Evolutionary conservation across 2,888 invertebrate species (phyloP), one percentile per base, ranked within the genome.

Genomic region (Xestia rhomboidea): DNA sequence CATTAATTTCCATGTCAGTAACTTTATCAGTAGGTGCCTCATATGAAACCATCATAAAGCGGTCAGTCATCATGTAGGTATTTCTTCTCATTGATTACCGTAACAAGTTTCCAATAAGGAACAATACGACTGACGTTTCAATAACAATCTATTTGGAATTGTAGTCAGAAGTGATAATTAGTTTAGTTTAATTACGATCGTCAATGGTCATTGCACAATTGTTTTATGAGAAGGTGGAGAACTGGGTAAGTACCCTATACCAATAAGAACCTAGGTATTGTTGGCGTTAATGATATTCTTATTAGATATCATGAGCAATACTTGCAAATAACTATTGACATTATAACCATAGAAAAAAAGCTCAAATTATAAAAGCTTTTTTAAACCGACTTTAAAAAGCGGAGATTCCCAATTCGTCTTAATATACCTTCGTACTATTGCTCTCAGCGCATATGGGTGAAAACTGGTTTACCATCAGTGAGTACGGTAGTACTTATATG

Each of bases 151-250:
- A 13, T 41, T 46, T 62, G 15, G 44, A 57, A 62, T 63, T 4
- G 2, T 41, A 15, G 11, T 41, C 4, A 46, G 44, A 76, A 7
- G 34, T 73, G 66, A 27, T 85, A 67, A 63, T 67, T 82, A 30
- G 34, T 76, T 72, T 57, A 1, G 30, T 63, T 44, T 51, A 11
- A 44, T 67, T 34, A 34, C 44, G 15, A 30, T 34, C 46, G 2
- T 44, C 21, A 34, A 66, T 54, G 34, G 5, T 49, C n/a, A 46
- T 24, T 30, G 27, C 34, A n/a, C 21, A 49, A 62, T 62, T 64
- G 18, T 66, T 60, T 46, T 49, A 49, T 34, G 49, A 27, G 4
- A 30, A 41, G 7, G 4, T 62, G 30, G 75, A 34, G 34, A 46
- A 38, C 27, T 34, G 6, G 24, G 5, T 54, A 66, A 13, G 44